These are phyloP conservation scores for Porites cylindrica DNA, from an alignment of 92 coral and sea anemone genomes.

Conservation along the genomic window DNA sequence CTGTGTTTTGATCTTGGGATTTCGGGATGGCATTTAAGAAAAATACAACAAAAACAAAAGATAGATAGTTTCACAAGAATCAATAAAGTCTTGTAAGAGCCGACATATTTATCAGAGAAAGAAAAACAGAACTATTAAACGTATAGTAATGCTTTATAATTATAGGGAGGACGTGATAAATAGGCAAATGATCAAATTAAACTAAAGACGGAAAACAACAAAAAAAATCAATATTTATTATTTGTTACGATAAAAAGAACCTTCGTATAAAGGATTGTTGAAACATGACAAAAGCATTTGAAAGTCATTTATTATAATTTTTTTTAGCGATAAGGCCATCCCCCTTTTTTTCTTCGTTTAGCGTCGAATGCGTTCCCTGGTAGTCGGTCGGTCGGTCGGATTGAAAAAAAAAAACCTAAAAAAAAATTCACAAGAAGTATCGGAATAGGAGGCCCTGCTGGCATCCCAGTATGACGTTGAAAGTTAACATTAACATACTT, in stretches of 20 bases:
- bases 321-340: not conserved
- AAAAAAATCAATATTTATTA: not conserved
- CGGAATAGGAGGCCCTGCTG: no score
- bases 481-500: no score
- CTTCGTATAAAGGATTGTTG: not conserved
- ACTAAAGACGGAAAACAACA: not conserved
- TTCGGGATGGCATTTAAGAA: not conserved
- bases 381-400: no score
- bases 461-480: no score
- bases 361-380: no score
- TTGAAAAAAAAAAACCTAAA: no score
- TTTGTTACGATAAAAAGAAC: not conserved
- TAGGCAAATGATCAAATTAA: not conserved
- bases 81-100: not conserved
- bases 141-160: conserved; percentile 13
- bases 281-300: not conserved
- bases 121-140: not conserved
- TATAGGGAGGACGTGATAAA: not conserved
- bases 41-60: no score
- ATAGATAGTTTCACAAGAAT: not conserved
- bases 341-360: no score
- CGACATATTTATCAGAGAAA: not conserved
- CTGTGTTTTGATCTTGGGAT: not conserved
- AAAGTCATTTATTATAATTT: not conserved
- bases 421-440: no score